Evolutionary conservation across 2,888 invertebrate species (phyloP).

Genomic region (Orgyia antiqua): DNA sequence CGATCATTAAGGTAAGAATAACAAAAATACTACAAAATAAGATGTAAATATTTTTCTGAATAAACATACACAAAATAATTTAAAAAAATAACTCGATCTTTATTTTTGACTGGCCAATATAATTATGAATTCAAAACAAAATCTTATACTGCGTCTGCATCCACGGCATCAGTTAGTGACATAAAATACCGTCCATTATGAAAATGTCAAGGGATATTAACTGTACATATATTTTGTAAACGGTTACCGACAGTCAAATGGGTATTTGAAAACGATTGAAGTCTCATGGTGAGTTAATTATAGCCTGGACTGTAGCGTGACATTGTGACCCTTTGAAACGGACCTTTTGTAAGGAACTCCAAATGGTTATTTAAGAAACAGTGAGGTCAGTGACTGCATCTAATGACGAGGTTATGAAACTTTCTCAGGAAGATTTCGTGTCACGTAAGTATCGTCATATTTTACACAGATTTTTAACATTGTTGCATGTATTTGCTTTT

Average conservation of each 20-base stretch:
- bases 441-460: slow-evolving; percentile 15
- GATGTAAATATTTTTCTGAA: too few relatives aligned
- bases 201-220: slow-evolving; percentile 18
- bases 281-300: slow-evolving; percentile 64
- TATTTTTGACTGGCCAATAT: too few relatives aligned
- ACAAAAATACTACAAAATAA: too few relatives aligned
- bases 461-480: slow-evolving; percentile 5
- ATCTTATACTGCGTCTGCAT: too few relatives aligned
- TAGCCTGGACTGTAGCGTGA: slow-evolving; percentile 51
- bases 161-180: slow-evolving; percentile 1
- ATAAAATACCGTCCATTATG: too few relatives aligned
- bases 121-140: too few relatives aligned
- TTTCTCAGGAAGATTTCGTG: slow-evolving; percentile 18
- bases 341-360: slow-evolving; percentile 42
- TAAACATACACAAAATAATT: too few relatives aligned
- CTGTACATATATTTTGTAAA: slow-evolving; percentile 16
- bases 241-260: slow-evolving; percentile 24
- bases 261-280: slow-evolving; percentile 48
- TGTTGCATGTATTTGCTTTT: neutral
- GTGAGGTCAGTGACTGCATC: slow-evolving; percentile 42
- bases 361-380: slow-evolving; percentile 39
- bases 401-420: slow-evolving; percentile 30
- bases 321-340: slow-evolving; percentile 38
- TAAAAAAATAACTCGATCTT: too few relatives aligned
- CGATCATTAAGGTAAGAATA: too few relatives aligned